A percentile compares a stretch with the other conserved stretches of the same genome.
phyloP scores from a whole-genome alignment of 1,140 invertebrate species.

The Lysiphlebus fabarum region DNA sequence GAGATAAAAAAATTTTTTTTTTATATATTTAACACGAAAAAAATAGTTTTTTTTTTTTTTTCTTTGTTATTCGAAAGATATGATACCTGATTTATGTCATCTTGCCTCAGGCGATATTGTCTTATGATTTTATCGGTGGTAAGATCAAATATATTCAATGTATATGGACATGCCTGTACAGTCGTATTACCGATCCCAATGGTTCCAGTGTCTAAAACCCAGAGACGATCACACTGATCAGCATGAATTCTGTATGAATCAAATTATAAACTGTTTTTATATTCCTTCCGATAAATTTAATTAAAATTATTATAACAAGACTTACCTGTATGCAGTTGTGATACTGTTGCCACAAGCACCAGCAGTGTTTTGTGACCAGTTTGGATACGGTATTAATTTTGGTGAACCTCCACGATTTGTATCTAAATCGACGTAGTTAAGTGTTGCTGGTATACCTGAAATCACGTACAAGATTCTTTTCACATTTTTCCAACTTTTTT shows the following conservation, averaged over 20 bases:
- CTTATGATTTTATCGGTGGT: slow-evolving; percentile 68
- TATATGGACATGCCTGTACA: slow-evolving; percentile 68
- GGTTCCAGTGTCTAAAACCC: slow-evolving; percentile 78
- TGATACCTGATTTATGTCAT: slow-evolving; percentile 65
- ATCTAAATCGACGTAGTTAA: slow-evolving; percentile 74
- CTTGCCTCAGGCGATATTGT: slow-evolving; percentile 66
- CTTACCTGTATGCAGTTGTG: slow-evolving; percentile 67
- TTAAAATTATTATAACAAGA: neutral
- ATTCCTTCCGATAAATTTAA: neutral
- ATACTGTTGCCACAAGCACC: slow-evolving; percentile 71
- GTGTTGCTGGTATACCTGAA: slow-evolving; percentile 73
- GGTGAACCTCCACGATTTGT: slow-evolving; percentile 63
- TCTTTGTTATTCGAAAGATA: neutral
- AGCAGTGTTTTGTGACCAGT: slow-evolving; percentile 68
- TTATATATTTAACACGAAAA: too few species aligned
- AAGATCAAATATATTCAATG: slow-evolving; percentile 73
- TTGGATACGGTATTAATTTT: slow-evolving; percentile 72
- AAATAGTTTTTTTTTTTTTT: too few species aligned
- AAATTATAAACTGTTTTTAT: neutral
- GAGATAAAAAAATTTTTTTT: too few species aligned
- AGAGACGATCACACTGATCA: slow-evolving; percentile 72
- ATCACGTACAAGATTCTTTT: slow-evolving; percentile 11
- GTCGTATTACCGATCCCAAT: slow-evolving; percentile 75
- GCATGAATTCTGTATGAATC: slow-evolving; percentile 56
- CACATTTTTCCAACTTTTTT: too few species aligned